Evolutionary conservation across 2,888 invertebrate genomes (phyloP).

Genomic region (Diogma glabrata): DNA sequence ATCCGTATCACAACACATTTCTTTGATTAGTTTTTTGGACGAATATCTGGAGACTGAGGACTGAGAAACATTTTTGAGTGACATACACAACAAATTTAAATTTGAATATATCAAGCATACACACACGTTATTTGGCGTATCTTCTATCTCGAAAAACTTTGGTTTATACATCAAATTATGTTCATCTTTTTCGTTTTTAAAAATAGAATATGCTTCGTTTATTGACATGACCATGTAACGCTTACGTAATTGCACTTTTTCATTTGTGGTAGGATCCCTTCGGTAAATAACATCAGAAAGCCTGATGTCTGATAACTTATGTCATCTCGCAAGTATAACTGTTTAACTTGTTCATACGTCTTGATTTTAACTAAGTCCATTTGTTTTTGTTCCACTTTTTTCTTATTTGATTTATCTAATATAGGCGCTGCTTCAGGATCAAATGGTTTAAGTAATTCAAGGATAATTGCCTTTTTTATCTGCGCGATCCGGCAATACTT

Average conservation of each 20-base stretch:
- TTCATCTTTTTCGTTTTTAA: background rate
- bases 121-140: background rate
- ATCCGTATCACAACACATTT: background rate
- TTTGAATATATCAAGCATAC: background rate
- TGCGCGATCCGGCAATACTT: background rate
- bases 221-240: background rate
- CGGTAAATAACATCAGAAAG: background rate
- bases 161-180: background rate
- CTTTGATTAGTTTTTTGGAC: background rate
- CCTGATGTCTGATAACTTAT: background rate
- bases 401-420: too few relatives aligned
- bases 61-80: background rate
- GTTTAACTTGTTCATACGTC: background rate
- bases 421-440: background rate
- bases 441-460: background rate
- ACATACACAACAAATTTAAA: background rate
- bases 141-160: background rate
- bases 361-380: background rate
- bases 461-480: background rate
- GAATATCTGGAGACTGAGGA: too few relatives aligned
- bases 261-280: background rate
- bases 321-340: background rate
- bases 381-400: background rate
- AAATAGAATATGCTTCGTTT: background rate
- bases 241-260: background rate